Percentiles rank a stretch among this genome's conserved stretches.
These are phyloP conservation scores for Yoshiicerus persimilis DNA, from an alignment of 1,140 invertebrate species.

Conservation along the genomic window DNA sequence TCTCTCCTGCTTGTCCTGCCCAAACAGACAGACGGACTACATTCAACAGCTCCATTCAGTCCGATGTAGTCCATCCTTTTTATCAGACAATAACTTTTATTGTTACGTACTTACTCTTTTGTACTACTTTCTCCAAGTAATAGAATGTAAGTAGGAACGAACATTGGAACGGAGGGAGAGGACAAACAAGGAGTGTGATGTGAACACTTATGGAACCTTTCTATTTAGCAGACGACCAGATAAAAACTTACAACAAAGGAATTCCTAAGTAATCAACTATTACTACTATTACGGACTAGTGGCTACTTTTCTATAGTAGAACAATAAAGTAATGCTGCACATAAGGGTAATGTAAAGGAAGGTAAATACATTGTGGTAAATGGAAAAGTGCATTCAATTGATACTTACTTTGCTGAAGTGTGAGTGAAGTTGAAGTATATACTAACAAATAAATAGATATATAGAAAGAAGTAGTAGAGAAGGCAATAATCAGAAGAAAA, in stretches of 20 bases:
- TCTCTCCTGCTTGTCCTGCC: slow-evolving; percentile 70
- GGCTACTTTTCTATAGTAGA: not conserved
- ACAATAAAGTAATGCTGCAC: not conserved
- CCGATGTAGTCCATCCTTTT: slow-evolving; percentile 36
- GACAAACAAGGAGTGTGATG: not conserved
- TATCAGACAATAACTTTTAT: slow-evolving; percentile 6
- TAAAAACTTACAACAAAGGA: not conserved
- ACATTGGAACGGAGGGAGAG: not conserved
- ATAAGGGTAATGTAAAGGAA: not conserved
- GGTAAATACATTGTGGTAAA: not conserved
- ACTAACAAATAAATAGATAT: slow-evolving; percentile 2
- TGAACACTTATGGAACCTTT: not conserved
- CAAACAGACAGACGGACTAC: slow-evolving; percentile 42
- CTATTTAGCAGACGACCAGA: not conserved
- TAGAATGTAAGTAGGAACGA: not conserved
- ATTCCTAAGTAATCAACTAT: not conserved
- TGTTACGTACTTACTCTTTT: not conserved
- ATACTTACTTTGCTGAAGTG: slow-evolving; percentile 1
- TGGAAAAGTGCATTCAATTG: not conserved
- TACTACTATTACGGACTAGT: not conserved
- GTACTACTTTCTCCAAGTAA: not conserved
- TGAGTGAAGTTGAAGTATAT: slow-evolving; percentile 7
- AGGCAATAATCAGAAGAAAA: not conserved
- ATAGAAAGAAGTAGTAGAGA: not conserved
- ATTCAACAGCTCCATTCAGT: slow-evolving; percentile 38